These are phyloP conservation scores for Crenichthys baileyi DNA, from an alignment of 2,797 vertebrate genomes.

Conservation along the genomic window DNA sequence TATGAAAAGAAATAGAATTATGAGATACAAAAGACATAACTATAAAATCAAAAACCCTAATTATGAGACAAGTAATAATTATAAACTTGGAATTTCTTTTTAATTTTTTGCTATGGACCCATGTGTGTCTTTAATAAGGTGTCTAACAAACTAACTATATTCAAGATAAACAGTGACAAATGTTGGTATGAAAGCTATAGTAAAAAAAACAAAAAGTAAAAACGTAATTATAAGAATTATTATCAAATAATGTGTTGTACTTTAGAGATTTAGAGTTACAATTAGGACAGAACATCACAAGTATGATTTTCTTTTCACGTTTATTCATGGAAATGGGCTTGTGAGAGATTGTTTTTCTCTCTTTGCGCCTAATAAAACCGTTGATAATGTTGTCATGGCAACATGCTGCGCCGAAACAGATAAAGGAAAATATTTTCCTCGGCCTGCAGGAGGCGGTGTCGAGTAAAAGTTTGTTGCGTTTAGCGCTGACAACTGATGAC, in stretches of 20 bases:
- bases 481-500: background rate
- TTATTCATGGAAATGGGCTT: background rate
- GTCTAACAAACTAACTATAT: background rate
- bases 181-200: background rate
- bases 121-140: background rate
- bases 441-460: slow-evolving; percentile 1
- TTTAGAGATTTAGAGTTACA: background rate
- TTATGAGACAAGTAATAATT: too few species aligned
- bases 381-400: background rate
- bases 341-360: too few species aligned
- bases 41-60: background rate
- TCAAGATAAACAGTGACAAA: background rate
- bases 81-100: background rate
- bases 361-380: background rate
- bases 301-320: background rate
- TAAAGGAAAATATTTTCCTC: background rate
- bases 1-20: background rate
- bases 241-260: background rate
- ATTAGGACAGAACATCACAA: background rate
- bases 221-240: background rate
- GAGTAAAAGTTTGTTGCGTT: background rate
- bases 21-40: background rate
- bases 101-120: background rate
- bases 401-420: background rate
- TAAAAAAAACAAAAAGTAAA: background rate